These are phyloP conservation scores for Carollia perspicillata DNA, from an alignment of 2,113 vertebrate genomes.

Conservation along the genomic window DNA sequence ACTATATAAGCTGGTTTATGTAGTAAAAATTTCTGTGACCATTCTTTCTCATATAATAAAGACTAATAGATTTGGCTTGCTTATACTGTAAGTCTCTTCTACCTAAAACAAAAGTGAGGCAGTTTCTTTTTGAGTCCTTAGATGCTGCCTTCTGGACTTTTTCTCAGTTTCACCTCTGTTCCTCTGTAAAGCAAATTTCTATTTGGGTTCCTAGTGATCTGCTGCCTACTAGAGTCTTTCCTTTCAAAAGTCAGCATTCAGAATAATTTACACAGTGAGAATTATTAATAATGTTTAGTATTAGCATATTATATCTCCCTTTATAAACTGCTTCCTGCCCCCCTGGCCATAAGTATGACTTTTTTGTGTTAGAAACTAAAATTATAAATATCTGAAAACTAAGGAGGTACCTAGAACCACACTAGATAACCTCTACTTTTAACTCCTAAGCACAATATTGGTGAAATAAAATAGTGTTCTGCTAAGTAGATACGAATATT, in stretches of 20 bases:
- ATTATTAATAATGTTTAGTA: neutral
- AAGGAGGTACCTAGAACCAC: neutral
- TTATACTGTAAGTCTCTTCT: neutral
- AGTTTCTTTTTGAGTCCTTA: neutral
- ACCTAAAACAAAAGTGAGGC: neutral
- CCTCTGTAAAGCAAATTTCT: neutral
- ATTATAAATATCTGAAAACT: neutral
- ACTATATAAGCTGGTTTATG: neutral
- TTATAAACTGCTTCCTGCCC: neutral
- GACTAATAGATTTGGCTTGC: neutral
- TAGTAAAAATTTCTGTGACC: conserved; percentile 21
- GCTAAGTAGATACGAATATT: conserved; percentile 14
- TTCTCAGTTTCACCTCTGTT: neutral
- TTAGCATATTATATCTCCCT: neutral
- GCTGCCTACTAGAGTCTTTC: neutral
- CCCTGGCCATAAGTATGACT: neutral
- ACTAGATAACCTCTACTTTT: neutral
- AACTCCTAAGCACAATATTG: neutral
- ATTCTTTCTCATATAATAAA: conserved; percentile 3
- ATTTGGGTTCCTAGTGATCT: neutral
- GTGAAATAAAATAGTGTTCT: conserved; percentile 4
- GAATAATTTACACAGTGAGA: conserved; percentile 10
- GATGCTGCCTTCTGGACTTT: neutral
- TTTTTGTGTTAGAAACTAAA: conserved; percentile 7
- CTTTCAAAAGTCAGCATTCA: neutral